These are phyloP conservation scores for Pelecanus crispus DNA, from an alignment of 2,113 vertebrate species.

Conservation along the genomic window DNA sequence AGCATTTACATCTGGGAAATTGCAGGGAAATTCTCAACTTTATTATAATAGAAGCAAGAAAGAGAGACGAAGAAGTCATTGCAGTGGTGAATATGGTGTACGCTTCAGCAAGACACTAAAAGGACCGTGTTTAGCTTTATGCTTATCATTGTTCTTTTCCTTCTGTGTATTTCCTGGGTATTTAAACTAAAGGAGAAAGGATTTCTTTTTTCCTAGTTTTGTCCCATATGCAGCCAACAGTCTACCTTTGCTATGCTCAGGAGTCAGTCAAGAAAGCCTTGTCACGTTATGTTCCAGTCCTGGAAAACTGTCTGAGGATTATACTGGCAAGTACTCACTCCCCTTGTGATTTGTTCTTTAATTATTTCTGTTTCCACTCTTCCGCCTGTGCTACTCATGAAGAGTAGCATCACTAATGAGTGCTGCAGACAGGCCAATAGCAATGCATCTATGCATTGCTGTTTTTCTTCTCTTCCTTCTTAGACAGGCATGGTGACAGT, in stretches of 20 bases:
- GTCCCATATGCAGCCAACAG: background rate
- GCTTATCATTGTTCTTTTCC: background rate
- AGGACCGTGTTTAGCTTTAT: background rate
- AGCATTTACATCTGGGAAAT: background rate
- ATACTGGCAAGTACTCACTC: background rate
- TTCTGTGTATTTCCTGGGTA: background rate
- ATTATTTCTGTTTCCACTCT: background rate
- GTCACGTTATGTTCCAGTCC: background rate
- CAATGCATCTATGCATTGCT: background rate
- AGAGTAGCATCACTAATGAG: background rate
- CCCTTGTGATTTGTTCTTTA: background rate
- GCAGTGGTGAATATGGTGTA: background rate
- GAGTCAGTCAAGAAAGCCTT: background rate
- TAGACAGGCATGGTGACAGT: background rate
- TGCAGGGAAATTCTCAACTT: background rate
- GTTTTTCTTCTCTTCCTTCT: background rate
- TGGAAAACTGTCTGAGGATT: background rate
- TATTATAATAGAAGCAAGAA: background rate
- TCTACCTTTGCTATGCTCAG: background rate
- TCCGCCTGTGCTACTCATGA: background rate
- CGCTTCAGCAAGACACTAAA: background rate
- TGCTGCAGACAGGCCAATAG: background rate
- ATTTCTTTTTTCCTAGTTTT: background rate
- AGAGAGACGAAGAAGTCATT: background rate
- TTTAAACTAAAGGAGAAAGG: background rate